Percentiles rank a stretch among this genome's conserved stretches.
phyloP scores from a whole-genome alignment of 2,797 vertebrate genomes.

The Cuniculus paca region DNA sequence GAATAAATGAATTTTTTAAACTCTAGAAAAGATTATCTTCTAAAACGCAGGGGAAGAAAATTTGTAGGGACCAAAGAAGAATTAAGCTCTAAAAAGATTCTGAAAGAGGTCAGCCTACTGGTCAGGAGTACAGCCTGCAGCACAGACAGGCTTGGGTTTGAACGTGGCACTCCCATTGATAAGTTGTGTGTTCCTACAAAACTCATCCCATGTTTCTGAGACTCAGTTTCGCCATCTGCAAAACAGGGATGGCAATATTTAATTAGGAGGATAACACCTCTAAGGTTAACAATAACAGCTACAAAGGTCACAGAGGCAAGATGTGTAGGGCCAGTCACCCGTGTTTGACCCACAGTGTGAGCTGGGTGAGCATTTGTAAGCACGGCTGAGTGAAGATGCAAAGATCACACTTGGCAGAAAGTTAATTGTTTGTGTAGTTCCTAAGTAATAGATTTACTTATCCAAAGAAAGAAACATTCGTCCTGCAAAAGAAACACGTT shows the following conservation, averaged over 20 bases:
- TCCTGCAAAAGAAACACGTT: rapidly evolving
- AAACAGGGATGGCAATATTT: not conserved
- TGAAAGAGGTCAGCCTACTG: not conserved
- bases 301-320: not conserved
- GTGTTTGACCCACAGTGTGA: rapidly evolving
- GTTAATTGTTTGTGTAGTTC: rapidly evolving
- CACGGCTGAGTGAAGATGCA: rapidly evolving
- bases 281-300: no score
- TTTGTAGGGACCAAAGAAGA: not conserved
- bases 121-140: rapidly evolving
- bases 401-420: not conserved
- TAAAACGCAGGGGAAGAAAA: not conserved
- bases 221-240: not conserved
- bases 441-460: not conserved
- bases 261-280: rapidly evolving
- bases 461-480: not conserved
- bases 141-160: rapidly evolving
- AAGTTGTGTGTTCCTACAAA: no score
- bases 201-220: no score
- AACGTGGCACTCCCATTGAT: rapidly evolving
- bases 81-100: not conserved
- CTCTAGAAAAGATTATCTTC: not conserved
- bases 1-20: not conserved
- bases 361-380: rapidly evolving
- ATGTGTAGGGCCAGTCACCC: rapidly evolving